Base-by-base conservation (phyloP, 2,888 invertebrate species). In the Trisateles emortualis region DNA sequence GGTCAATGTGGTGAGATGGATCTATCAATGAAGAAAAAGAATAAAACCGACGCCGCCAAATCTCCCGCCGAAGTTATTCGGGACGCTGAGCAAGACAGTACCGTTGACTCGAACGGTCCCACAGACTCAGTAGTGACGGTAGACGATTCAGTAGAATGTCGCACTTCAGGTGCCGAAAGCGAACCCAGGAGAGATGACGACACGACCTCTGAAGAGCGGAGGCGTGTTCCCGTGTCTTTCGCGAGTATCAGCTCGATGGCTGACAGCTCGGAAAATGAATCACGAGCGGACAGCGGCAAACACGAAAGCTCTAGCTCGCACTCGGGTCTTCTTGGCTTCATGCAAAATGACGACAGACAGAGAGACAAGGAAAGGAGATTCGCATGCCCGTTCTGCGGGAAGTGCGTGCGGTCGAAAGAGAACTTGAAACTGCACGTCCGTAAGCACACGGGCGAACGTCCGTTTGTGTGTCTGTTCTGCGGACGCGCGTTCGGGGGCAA, bases 391-490 rank as follows among this genome's bases (percentile, higher is more conserved):
- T 97, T 97, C 82, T 97, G 97, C 84, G 97, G 97, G 42, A 97
- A 97, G 84, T 97, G 97, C 84, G 97, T 98, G 32, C 94, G 97
- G 50, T 97, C 97, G 40, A 97, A 97, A 87, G 97, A 97, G 90
- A 97, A 97, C 83, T 93, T 97, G 46, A 97, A 97, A 86, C 90
- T 97, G 66, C 97, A 97, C 87, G 97, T 97, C 14, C 94, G 97
- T 52, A 97, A 97, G 78, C 97, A 97, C 81, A 95, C 95, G 3
- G 97, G 97, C 8, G 97, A 97, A 84, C 94, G 97, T 24, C 97
- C 97, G n/a, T 98, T 97, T 83, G 97, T 97, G 50, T 98, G 97
- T 73, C 92, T 97, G 59, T 98, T 97, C 84, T 98, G 98, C 84
- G 97, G 97, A 0, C 93, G 97, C 19, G 97, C 97, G 16, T 97